A percentile compares a stretch with the other conserved stretches of the same genome.
phyloP scores from a whole-genome alignment of 2,113 vertebrate genomes.

The Tupaia tana region DNA sequence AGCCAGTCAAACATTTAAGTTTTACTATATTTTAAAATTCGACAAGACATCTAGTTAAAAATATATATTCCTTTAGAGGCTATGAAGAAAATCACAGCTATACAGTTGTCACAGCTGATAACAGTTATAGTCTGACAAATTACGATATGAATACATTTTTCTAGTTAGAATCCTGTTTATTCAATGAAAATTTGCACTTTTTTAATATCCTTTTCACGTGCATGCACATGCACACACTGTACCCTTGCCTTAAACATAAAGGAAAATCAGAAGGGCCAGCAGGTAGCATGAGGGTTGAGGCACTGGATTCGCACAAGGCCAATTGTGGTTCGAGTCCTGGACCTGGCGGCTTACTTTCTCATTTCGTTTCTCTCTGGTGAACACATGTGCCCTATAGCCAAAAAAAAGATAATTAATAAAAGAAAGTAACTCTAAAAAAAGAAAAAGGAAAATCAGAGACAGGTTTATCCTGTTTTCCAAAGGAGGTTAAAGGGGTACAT shows the following conservation, averaged over 20 bases:
- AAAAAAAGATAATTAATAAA: no score
- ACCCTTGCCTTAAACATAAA: conserved; percentile 20
- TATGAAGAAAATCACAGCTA: conserved; percentile 49
- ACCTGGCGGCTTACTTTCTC: no score
- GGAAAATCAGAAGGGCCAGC: no score
- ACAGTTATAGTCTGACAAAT: not conserved
- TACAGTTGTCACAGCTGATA: not conserved
- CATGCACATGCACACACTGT: no score
- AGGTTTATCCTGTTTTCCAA: not conserved
- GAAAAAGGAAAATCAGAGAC: conserved; percentile 21
- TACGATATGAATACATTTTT: conserved; percentile 51
- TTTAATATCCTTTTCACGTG: not conserved
- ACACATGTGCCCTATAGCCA: no score
- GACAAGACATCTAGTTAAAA: conserved; percentile 52
- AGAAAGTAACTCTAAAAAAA: no score
- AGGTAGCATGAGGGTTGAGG: no score
- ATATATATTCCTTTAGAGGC: not conserved
- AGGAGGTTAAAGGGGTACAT: conserved; percentile 44
- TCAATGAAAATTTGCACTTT: conserved; percentile 42
- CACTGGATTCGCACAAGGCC: no score
- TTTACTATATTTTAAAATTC: conserved; percentile 61
- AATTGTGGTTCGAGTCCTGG: no score
- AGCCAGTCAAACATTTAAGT: conserved; percentile 50
- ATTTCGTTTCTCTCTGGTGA: no score
- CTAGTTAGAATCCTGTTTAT: conserved; percentile 42